These are phyloP conservation scores for Spicauda simplicius DNA, from an alignment of 2,888 invertebrate species.

Conservation along the genomic window DNA sequence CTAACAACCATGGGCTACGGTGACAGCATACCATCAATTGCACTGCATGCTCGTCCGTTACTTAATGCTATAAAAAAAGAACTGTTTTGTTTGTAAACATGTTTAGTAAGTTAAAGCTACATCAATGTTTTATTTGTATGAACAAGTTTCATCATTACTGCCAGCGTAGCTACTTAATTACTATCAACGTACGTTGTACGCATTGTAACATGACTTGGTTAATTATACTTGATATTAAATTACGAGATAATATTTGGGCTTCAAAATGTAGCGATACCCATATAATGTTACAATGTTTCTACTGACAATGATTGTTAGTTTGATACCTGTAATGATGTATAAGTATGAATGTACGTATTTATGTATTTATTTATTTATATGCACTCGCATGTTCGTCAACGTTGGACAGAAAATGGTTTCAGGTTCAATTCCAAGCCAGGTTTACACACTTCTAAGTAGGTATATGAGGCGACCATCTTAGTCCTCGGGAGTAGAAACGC, in stretches of 20 bases:
- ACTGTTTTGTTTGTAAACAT: not conserved
- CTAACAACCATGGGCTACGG: no score
- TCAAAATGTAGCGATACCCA: not conserved
- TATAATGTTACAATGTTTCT: not conserved
- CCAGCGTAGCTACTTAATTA: not conserved
- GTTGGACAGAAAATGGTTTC: no score
- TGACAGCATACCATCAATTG: no score
- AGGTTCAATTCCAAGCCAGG: no score
- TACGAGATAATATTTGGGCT: not conserved
- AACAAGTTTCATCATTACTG: not conserved
- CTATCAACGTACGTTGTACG: not conserved
- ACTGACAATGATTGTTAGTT: not conserved
- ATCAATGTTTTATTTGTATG: not conserved
- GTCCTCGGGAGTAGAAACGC: no score
- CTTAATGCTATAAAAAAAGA: not conserved
- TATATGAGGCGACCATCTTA: no score
- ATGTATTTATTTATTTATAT: no score
- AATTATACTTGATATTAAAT: slow-evolving; percentile 1
- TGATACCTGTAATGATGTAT: no score
- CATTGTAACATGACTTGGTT: slow-evolving; percentile 1
- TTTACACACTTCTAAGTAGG: no score
- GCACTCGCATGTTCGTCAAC: no score
- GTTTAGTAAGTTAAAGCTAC: not conserved
- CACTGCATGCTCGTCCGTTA: no score
- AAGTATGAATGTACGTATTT: no score